Conservation (phyloP, 1,140 invertebrate genomes). For the Plodia interpunctella region DNA sequence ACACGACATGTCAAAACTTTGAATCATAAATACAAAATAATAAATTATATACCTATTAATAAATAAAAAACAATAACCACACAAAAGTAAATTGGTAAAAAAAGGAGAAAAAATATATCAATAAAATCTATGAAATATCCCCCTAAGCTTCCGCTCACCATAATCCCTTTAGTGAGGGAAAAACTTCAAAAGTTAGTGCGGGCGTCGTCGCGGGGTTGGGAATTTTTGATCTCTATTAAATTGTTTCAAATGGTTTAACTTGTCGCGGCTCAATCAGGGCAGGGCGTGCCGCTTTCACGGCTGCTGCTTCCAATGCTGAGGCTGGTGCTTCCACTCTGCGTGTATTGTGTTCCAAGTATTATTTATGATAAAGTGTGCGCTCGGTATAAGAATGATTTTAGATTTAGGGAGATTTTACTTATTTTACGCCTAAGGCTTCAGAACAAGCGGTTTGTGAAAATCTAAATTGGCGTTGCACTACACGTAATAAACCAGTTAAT, state of each 20-base stretch:
- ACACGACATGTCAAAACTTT: too few relatives aligned
- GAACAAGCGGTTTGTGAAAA: too few relatives aligned
- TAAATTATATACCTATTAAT: background rate
- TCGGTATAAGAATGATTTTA: too few relatives aligned
- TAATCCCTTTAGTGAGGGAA: conserved; percentile 74
- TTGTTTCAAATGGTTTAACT: conserved; percentile 78
- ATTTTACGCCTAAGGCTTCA: too few relatives aligned
- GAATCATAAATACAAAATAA: too few relatives aligned
- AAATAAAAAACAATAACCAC: too few relatives aligned
- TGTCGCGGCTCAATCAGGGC: conserved; percentile 76
- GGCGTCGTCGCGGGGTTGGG: conserved; percentile 55
- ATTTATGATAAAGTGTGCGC: too few relatives aligned
- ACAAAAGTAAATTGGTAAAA: conserved; percentile 23
- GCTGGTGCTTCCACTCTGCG: conserved; percentile 33
- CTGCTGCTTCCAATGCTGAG: conserved; percentile 51
- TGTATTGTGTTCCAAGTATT: conserved; percentile 15
- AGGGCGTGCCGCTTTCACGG: conserved; percentile 27
- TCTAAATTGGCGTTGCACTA: too few relatives aligned
- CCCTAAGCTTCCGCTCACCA: conserved; percentile 59
- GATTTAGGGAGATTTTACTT: too few relatives aligned
- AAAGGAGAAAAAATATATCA: conserved; percentile 46
- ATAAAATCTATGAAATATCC: conserved; percentile 61
- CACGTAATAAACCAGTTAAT: too few relatives aligned
- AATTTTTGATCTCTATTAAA: conserved; percentile 78
- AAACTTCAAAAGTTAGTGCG: conserved; percentile 77